Conservation (phyloP, 2,888 invertebrate species). For the Cataglyphis livida region DNA sequence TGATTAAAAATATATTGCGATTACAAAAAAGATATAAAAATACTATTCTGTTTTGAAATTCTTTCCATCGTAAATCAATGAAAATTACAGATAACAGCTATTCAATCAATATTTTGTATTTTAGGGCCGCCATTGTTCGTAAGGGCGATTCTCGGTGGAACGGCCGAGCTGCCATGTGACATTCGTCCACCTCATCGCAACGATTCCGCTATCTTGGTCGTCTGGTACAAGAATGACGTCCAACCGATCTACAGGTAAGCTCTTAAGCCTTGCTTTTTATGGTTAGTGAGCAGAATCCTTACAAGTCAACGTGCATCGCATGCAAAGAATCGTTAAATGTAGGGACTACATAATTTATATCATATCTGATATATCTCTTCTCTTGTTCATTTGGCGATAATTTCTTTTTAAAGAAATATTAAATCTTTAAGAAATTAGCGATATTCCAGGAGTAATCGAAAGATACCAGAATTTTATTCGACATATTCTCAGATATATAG, state of each 20-base stretch:
- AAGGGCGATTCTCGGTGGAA: conserved; percentile 91
- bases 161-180: conserved; percentile 94
- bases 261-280: conserved; percentile 6
- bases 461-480: not conserved
- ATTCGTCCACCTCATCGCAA: conserved; percentile 91
- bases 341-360: not conserved
- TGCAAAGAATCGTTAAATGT: conserved; percentile 1
- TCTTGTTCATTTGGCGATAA: not conserved
- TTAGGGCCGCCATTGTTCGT: conserved; percentile 88
- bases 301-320: conserved; percentile 12
- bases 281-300: not conserved
- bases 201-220: conserved; percentile 93
- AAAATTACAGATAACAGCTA: conserved; percentile 76
- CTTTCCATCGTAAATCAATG: conserved; percentile 37
- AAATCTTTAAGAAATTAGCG: not conserved
- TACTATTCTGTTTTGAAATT: not conserved
- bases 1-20: too few species aligned
- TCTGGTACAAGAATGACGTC: conserved; percentile 96
- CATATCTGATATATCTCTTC: not conserved
- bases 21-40: not conserved
- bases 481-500: not conserved
- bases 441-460: not conserved
- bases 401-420: not conserved
- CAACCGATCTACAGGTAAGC: conserved; percentile 95
- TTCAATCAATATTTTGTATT: conserved; percentile 84